Evolutionary conservation across 2,113 vertebrate genomes (phyloP).

Genomic region (Upupa epops): DNA sequence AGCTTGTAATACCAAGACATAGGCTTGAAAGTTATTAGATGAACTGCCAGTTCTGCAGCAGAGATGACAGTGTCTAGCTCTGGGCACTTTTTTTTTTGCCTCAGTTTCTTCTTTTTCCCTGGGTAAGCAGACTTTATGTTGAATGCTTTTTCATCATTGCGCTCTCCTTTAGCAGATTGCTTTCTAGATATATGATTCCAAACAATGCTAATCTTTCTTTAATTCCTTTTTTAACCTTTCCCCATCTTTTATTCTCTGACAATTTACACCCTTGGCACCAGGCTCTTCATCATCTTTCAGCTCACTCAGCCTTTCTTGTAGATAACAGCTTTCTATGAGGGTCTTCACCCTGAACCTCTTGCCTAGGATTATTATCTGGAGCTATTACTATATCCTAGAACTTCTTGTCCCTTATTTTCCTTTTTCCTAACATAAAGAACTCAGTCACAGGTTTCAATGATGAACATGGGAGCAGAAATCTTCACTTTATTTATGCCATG

Average conservation of each 20-base stretch:
- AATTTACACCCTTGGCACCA: neutral
- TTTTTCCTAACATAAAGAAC: neutral
- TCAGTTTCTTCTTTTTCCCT: constrained; percentile 26
- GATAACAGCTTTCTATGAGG: neutral
- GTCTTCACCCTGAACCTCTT: neutral
- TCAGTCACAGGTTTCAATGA: neutral
- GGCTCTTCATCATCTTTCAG: neutral
- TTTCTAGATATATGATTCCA: neutral
- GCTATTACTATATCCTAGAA: neutral
- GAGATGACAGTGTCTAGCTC: neutral
- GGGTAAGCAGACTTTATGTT: neutral
- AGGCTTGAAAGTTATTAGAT: constrained; percentile 51
- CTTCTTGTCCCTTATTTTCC: neutral
- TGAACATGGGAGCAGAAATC: neutral
- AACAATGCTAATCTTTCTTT: neutral
- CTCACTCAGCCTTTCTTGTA: neutral
- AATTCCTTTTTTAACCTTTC: neutral
- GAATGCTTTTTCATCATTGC: neutral
- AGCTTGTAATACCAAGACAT: constrained; percentile 33
- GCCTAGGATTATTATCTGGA: neutral
- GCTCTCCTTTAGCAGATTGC: neutral
- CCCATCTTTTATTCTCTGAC: neutral
- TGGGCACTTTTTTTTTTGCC: neutral
- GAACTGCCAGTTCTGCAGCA: constrained; percentile 12
- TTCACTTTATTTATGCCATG: neutral